These are phyloP conservation scores for Carlito syrichta DNA, from an alignment of 2,113 vertebrate genomes.

Conservation along the genomic window DNA sequence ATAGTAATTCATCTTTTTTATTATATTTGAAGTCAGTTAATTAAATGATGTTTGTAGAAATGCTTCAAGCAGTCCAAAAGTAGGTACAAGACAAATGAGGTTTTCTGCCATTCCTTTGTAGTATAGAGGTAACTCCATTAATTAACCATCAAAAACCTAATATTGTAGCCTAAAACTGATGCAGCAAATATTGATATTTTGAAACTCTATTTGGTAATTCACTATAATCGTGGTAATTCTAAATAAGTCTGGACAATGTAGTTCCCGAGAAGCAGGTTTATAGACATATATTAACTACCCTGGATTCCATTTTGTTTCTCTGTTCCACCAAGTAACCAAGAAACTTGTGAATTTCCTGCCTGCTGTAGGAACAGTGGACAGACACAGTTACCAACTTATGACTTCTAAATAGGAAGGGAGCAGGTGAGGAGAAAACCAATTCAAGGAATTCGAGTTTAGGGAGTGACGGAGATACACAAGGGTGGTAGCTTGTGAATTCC, in stretches of 20 bases:
- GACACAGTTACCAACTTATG: neutral
- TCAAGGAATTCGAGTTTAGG: neutral
- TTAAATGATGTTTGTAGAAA: neutral
- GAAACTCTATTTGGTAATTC: neutral
- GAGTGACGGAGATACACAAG: neutral
- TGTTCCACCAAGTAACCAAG: neutral
- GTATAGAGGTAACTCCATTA: neutral
- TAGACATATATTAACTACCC: neutral
- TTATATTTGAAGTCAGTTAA: neutral
- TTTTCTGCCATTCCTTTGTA: neutral
- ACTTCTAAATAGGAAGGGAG: neutral
- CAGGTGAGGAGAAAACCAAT: too few relatives aligned
- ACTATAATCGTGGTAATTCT: neutral
- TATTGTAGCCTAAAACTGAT: neutral
- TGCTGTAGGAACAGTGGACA: neutral
- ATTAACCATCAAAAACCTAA: neutral
- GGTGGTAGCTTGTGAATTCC: neutral
- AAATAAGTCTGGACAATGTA: neutral
- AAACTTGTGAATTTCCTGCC: neutral
- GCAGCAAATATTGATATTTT: neutral
- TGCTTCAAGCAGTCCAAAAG: neutral
- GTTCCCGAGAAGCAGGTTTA: neutral
- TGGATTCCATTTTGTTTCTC: neutral
- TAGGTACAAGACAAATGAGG: neutral
- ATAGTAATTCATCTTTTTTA: neutral